Base-by-base conservation (phyloP, 2,797 vertebrate species). In the Chelon auratus region DNA sequence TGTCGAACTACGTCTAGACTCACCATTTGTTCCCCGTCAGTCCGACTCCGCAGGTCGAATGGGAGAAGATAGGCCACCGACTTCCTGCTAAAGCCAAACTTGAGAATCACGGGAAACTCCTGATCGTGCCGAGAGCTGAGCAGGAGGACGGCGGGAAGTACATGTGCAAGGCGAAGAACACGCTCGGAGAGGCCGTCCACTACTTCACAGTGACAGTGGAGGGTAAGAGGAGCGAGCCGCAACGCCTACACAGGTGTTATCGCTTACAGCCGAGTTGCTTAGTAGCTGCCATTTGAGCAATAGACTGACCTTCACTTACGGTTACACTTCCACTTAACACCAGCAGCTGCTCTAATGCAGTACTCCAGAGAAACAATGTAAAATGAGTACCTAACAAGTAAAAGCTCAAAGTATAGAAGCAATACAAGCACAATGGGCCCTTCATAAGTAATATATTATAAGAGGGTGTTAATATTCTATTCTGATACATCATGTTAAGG, bases 21-120 rank as follows among this genome's bases (percentile, higher is more conserved):
- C 14, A 54, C n/a, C 1, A 4, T 62, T 52, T 18, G 22, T 43
- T 15, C 13, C 2, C 4, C 39, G 10, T 55, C 68, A 99, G 97
- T 67, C 98, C 97, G 30, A 99, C 97, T 71, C 98, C 98, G 17
- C 91, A 88, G 68, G 91, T 98, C 0, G 94, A 94, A 40, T 99
- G 98, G 98, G 60, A 78, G 8, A 97, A 95, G 81, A n/a, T 94
- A 0, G 94, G 93, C 0, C 83, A 91, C 0, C 82, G 86, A 6
- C 91, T 96, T 54, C 93, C 96, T 0, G 71, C 62, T 39, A 94
- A 91, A 77, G 92, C 87, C 1, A 85, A 78, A 22, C 83, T 91
- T 50, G 95, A 96, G 72, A 96, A 94, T 78, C 92, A 95, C 48
- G 95, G 95, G 54, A 98, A 97, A 72, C 62, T 93, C 5, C 56